Evolutionary conservation across 2,797 vertebrate species (phyloP).

Genomic region (Alcedo atthis): DNA sequence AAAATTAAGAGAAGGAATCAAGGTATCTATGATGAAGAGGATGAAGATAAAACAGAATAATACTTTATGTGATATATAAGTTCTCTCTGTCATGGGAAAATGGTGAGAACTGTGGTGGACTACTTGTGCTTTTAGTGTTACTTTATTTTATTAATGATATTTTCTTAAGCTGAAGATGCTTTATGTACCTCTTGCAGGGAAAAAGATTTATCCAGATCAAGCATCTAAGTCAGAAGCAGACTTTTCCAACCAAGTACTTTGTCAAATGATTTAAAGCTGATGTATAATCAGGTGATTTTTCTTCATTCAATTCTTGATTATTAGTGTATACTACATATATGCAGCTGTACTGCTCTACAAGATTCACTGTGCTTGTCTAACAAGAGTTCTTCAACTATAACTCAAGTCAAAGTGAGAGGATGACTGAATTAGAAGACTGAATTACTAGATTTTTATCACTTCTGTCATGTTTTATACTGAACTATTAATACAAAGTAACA

Average conservation of each 20-base stretch:
- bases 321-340: background rate
- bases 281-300: background rate
- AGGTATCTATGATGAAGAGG: conserved; percentile 86
- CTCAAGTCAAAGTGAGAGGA: background rate
- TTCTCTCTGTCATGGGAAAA: background rate
- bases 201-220: background rate
- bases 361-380: background rate
- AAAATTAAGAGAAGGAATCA: conserved; percentile 96
- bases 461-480: conserved; percentile 50
- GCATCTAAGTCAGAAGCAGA: background rate
- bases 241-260: background rate
- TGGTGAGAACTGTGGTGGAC: background rate
- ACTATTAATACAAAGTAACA: conserved; percentile 12
- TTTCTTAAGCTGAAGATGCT: background rate
- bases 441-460: conserved; percentile 33
- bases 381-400: background rate
- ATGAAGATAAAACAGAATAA: conserved; percentile 79
- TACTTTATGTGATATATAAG: background rate
- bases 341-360: background rate
- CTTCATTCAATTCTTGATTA: conserved; percentile 7
- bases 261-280: background rate
- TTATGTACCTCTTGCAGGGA: background rate
- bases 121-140: background rate
- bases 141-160: background rate
- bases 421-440: background rate